A percentile compares a stretch with the other conserved stretches of the same genome.
Conservation (phyloP, 2,113 vertebrate genomes). For the Danio rerio region GRCz12tu NC_133195.1:53459501-53460000, state of each 20-base stretch:
- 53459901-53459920: neutral
- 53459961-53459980: constrained; percentile 7
- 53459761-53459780: too few relatives aligned
- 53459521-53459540: neutral
- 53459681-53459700: too few relatives aligned
- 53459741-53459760: too few relatives aligned
- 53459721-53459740: too few relatives aligned
- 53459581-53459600: neutral
- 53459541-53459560: neutral
- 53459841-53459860: neutral
- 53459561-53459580: neutral
- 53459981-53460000: constrained; percentile 45
- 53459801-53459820: too few relatives aligned
- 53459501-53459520: neutral
- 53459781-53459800: neutral
- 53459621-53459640: too few relatives aligned
- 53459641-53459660: too few relatives aligned
- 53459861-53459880: neutral
- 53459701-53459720: too few relatives aligned
- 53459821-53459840: too few relatives aligned
- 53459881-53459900: neutral
- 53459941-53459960: constrained; percentile 41
- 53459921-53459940: neutral
- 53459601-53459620: too few relatives aligned
- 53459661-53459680: too few relatives aligned